Evolutionary conservation across 2,113 vertebrate species (phyloP).

Genomic region (Phoenicopterus ruber): DNA sequence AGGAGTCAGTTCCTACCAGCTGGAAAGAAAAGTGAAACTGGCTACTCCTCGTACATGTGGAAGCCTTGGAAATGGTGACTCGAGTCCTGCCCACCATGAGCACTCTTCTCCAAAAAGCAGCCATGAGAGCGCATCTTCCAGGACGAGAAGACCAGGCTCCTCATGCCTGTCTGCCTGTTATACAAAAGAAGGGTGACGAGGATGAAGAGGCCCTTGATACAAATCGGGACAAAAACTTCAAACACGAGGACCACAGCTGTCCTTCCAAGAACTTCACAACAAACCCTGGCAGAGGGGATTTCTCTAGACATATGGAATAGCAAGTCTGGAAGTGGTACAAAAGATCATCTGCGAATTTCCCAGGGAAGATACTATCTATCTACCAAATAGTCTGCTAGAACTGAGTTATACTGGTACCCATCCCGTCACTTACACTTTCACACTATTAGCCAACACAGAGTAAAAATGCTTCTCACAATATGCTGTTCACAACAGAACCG

Average conservation of each 20-base stretch:
- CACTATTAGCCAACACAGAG: neutral
- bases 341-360: neutral
- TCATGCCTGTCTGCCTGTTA: neutral
- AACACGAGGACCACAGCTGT: neutral
- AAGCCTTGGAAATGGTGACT: neutral
- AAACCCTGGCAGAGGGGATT: neutral
- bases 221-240: neutral
- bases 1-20: neutral
- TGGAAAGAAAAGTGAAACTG: neutral
- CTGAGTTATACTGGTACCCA: neutral
- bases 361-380: neutral
- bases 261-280: neutral
- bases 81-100: neutral
- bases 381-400: neutral
- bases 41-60: neutral
- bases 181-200: fast-evolving
- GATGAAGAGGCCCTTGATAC: neutral
- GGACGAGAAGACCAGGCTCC: fast-evolving
- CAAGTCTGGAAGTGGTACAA: neutral
- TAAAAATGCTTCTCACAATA: neutral
- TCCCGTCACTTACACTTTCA: too few relatives aligned
- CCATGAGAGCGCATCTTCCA: neutral
- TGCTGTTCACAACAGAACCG: neutral
- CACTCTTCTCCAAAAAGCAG: neutral
- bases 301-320: neutral